Percentiles rank a stretch among this genome's conserved stretches.
These are phyloP conservation scores for Caenorhabditis tropicalis DNA, from an alignment of 1,140 invertebrate genomes.

Conservation along the genomic window DNA sequence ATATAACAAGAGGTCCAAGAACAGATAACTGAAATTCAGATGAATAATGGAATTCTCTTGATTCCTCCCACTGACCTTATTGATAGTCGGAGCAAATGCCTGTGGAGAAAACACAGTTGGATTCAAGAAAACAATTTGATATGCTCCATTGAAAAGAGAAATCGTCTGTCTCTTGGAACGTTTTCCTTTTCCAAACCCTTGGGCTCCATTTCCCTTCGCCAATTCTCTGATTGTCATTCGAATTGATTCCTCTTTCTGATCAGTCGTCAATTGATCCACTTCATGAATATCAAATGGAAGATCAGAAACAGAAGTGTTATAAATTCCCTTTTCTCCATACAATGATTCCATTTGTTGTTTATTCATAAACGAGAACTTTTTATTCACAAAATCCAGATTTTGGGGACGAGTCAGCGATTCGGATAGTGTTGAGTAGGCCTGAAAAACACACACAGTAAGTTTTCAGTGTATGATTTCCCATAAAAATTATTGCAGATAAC, in stretches of 20 bases:
- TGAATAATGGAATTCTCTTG: too few relatives aligned
- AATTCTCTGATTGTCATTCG: slow-evolving; percentile 51
- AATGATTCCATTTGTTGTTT: slow-evolving; percentile 50
- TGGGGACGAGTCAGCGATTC: not conserved
- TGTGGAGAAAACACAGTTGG: slow-evolving; percentile 46
- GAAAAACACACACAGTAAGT: not conserved
- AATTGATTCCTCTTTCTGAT: slow-evolving; percentile 50
- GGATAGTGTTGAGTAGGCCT: slow-evolving; percentile 13
- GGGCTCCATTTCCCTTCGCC: slow-evolving; percentile 30
- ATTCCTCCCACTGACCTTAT: not conserved
- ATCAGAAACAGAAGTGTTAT: slow-evolving; percentile 51
- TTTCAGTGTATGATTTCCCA: too few relatives aligned
- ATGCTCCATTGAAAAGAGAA: not conserved
- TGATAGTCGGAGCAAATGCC: slow-evolving; percentile 51
- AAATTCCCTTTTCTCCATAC: slow-evolving; percentile 50
- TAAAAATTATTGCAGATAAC: too few relatives aligned
- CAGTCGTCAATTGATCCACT: slow-evolving; percentile 39
- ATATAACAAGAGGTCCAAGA: slow-evolving; percentile 53
- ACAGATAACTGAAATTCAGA: slow-evolving; percentile 45
- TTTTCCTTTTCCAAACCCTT: not conserved
- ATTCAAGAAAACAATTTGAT: slow-evolving; percentile 20
- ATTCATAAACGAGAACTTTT: slow-evolving; percentile 45
- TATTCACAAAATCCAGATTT: slow-evolving; percentile 31
- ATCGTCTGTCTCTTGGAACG: not conserved
- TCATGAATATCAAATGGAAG: slow-evolving; percentile 57